A percentile compares a stretch with the other conserved stretches of the same genome.
These are phyloP conservation scores for Lindbergichthys nudifrons DNA, from an alignment of 2,797 vertebrate species.

Conservation along the genomic window DNA sequence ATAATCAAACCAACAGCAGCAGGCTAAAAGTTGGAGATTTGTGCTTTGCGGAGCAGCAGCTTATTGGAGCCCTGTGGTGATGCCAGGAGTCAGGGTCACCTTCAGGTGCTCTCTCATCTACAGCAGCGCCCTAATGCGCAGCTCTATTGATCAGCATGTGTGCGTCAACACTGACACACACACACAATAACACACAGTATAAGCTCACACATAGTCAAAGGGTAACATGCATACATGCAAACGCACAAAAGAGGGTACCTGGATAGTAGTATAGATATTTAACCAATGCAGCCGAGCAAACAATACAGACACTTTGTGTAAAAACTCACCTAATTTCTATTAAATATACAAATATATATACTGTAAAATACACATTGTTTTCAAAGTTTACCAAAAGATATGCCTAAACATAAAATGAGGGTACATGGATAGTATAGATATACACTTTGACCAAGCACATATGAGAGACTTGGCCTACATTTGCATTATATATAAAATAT, in stretches of 20 bases:
- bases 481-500: too few species aligned
- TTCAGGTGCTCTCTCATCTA: slow-evolving; percentile 89
- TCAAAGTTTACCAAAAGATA: too few species aligned
- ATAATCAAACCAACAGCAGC: slow-evolving; percentile 96
- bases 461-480: too few species aligned
- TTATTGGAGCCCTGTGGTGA: slow-evolving; percentile 90
- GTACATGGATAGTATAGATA: not conserved
- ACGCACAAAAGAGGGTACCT: not conserved
- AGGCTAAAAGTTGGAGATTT: slow-evolving; percentile 92
- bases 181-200: slow-evolving; percentile 11
- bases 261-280: slow-evolving; percentile 2
- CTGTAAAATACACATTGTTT: too few species aligned
- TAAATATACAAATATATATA: too few species aligned
- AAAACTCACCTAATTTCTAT: too few species aligned
- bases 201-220: slow-evolving; percentile 3
- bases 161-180: slow-evolving; percentile 28
- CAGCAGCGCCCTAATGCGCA: slow-evolving; percentile 86
- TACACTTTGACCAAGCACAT: not conserved
- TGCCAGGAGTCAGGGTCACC: slow-evolving; percentile 94
- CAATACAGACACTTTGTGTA: too few species aligned
- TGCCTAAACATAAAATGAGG: not conserved
- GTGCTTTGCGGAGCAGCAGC: slow-evolving; percentile 81
- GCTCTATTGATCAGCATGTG: slow-evolving; percentile 88
- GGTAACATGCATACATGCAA: too few species aligned
- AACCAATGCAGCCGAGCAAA: too few species aligned